Evolutionary conservation across 2,113 vertebrate genomes (phyloP).

Genomic region (Gallinago undulata): DNA sequence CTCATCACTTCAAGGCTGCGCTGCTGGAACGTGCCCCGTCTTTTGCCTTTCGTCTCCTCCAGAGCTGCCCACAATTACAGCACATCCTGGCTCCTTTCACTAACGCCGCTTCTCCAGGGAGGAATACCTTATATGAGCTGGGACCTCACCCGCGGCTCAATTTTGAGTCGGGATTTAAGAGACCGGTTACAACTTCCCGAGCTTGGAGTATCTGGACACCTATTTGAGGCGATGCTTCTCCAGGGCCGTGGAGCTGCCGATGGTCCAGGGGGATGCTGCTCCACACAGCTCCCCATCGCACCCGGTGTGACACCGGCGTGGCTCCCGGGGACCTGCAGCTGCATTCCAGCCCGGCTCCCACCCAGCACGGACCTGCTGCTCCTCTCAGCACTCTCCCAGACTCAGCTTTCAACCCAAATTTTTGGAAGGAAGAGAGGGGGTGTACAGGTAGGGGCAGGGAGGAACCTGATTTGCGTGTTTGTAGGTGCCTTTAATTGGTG

Average conservation of each 20-base stretch:
- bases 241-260: rapidly evolving
- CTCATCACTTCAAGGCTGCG: rapidly evolving
- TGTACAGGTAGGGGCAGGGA: background rate
- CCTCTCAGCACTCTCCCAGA: background rate
- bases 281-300: rapidly evolving
- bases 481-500: background rate
- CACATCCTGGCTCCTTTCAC: background rate
- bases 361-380: background rate
- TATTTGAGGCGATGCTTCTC: background rate
- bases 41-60: background rate
- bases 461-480: background rate
- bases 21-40: rapidly evolving
- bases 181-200: background rate
- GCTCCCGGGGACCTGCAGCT: background rate
- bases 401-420: background rate
- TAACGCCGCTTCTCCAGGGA: rapidly evolving
- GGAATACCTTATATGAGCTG: rapidly evolving
- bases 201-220: background rate
- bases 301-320: rapidly evolving
- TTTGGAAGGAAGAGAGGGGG: background rate
- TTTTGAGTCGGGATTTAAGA: background rate
- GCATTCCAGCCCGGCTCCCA: rapidly evolving
- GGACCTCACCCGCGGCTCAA: rapidly evolving
- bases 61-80: background rate
- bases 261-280: background rate